Evolutionary conservation across 2,113 vertebrate species (phyloP).

Genomic region (Rhagologus leucostigma): DNA sequence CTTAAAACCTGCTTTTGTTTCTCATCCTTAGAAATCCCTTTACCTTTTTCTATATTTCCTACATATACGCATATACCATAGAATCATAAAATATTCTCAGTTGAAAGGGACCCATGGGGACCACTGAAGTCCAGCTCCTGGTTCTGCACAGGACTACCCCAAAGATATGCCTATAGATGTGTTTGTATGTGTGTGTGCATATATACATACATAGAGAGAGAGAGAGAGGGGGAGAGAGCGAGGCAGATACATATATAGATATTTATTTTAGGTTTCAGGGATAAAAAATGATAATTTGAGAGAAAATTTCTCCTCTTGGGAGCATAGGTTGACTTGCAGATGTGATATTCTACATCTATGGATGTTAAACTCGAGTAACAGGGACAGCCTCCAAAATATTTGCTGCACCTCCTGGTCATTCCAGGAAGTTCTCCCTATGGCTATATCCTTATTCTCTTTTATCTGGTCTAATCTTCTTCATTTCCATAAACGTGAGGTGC

Average conservation of each 20-base stretch:
- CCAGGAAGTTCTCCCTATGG: background rate
- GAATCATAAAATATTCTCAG: background rate
- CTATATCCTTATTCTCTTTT: background rate
- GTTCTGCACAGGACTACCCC: background rate
- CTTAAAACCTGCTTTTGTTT: too few relatives aligned
- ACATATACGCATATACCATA: accelerated
- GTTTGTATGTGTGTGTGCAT: accelerated
- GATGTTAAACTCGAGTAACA: background rate
- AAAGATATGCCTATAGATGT: accelerated
- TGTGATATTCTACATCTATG: background rate
- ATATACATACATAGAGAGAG: too few relatives aligned
- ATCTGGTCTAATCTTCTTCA: background rate
- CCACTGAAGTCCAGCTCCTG: background rate
- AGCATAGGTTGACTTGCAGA: background rate
- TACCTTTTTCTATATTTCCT: too few relatives aligned
- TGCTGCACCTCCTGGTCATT: background rate
- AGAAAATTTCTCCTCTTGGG: background rate
- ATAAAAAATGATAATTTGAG: background rate
- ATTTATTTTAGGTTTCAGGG: background rate
- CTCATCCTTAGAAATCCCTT: too few relatives aligned
- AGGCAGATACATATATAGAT: background rate
- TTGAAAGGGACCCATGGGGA: background rate
- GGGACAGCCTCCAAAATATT: background rate
- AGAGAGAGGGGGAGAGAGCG: background rate
- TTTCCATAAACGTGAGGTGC: background rate